Conservation (phyloP, 1,140 invertebrate genomes). For the Heliothis subflexa region DNA sequence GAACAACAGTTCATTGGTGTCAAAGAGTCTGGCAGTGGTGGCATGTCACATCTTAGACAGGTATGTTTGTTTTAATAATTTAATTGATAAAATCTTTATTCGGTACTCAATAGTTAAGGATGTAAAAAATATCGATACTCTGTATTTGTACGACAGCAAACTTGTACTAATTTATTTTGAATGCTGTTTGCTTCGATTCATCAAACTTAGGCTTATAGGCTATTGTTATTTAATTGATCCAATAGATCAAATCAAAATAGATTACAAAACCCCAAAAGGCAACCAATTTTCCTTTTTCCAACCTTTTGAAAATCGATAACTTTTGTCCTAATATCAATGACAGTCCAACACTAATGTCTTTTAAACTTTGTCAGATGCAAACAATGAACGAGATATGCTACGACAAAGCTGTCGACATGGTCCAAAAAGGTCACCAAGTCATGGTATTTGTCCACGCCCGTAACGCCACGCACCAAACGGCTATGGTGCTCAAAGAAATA, state of each 20-base stretch:
- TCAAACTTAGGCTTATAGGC: no score
- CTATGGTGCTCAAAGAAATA: constrained; percentile 91
- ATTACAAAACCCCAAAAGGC: no score
- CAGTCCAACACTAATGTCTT: neutral
- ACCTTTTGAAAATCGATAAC: neutral
- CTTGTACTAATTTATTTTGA: no score
- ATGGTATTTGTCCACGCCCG: constrained; percentile 99
- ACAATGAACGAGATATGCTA: constrained; percentile 98
- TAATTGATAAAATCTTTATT: neutral
- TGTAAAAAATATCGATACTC: neutral
- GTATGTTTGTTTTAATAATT: constrained; percentile 56
- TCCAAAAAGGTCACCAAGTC: constrained; percentile 97
- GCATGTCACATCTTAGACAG: constrained; percentile 89
- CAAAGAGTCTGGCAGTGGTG: constrained; percentile 87
- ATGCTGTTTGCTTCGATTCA: no score
- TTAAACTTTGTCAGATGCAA: constrained; percentile 87
- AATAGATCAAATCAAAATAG: no score
- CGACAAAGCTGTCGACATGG: constrained; percentile 95
- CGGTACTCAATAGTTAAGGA: neutral
- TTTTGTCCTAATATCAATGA: neutral
- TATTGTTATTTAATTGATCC: no score
- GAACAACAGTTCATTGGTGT: constrained; percentile 97
- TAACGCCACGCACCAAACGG: constrained; percentile 97
- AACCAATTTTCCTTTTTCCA: neutral
- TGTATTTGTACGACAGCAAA: neutral